Conservation (phyloP, 2,888 invertebrate genomes). For the Cetonia aurata region DNA sequence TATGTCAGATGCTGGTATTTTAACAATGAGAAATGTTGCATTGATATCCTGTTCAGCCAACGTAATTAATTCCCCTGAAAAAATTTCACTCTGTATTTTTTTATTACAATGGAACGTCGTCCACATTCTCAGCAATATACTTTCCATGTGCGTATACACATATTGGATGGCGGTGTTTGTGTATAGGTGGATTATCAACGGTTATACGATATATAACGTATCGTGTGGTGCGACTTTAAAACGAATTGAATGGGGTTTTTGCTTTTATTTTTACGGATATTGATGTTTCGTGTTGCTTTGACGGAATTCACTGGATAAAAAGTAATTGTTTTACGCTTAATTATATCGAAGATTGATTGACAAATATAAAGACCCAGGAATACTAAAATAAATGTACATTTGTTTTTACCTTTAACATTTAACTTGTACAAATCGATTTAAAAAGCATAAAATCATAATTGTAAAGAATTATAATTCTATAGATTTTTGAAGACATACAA, state of each 20-base stretch:
- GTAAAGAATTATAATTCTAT: too few species aligned
- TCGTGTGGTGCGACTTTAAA: slow-evolving; percentile 10
- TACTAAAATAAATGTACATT: too few species aligned
- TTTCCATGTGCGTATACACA: slow-evolving; percentile 29
- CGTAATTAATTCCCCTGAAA: slow-evolving; percentile 54
- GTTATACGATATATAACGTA: not conserved
- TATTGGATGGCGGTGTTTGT: slow-evolving; percentile 1
- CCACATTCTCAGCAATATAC: slow-evolving; percentile 38
- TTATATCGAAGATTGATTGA: too few species aligned
- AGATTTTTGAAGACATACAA: too few species aligned
- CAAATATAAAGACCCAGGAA: too few species aligned
- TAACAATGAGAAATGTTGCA: slow-evolving; percentile 52
- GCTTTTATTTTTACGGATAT: too few species aligned
- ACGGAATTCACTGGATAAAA: too few species aligned
- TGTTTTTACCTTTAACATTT: too few species aligned
- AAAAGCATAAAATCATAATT: too few species aligned
- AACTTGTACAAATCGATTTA: too few species aligned
- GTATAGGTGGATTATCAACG: slow-evolving; percentile 7
- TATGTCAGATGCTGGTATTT: slow-evolving; percentile 53
- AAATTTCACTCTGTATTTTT: slow-evolving; percentile 40
- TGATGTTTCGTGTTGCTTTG: too few species aligned
- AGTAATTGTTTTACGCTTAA: too few species aligned
- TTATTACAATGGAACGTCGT: slow-evolving; percentile 41
- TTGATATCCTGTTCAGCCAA: slow-evolving; percentile 60
- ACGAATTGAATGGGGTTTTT: not conserved